Percentiles rank a stretch among this genome's conserved stretches.
phyloP scores from a whole-genome alignment of 2,888 invertebrate genomes.

The Drosophila atroscutellata region DNA sequence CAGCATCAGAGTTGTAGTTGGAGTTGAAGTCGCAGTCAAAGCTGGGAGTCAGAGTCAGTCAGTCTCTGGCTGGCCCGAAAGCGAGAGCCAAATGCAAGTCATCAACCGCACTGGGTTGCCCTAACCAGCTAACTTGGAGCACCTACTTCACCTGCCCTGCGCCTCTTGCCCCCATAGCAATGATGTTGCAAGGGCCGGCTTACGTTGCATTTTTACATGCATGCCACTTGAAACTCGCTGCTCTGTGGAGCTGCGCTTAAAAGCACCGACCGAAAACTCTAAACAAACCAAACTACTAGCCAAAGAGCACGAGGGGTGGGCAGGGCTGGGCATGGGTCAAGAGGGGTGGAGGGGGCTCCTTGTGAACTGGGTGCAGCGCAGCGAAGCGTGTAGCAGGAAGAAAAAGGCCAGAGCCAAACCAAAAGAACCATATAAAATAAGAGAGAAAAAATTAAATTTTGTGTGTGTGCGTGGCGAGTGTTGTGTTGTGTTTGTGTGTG shows the following conservation, averaged over 20 bases:
- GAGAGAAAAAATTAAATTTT: constrained; percentile 61
- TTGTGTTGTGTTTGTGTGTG: background rate
- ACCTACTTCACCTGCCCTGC: background rate
- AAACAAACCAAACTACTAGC: constrained; percentile 69
- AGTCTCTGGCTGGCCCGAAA: constrained; percentile 68
- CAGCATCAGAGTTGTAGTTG: constrained; percentile 25
- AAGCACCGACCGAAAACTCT: constrained; percentile 75
- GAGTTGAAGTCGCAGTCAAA: constrained; percentile 16
- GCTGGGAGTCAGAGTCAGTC: constrained; percentile 62
- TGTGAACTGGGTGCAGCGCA: constrained; percentile 59
- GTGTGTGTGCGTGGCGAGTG: constrained; percentile 34
- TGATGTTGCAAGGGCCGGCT: constrained; percentile 32
- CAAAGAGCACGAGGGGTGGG: constrained; percentile 22
- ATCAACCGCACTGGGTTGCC: constrained; percentile 67
- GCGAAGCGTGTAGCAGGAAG: constrained; percentile 68
- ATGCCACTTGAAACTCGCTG: constrained; percentile 61
- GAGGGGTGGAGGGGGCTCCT: constrained; percentile 31
- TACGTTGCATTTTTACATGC: constrained; percentile 79
- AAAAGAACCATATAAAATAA: constrained; percentile 70
- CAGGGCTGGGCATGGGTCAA: background rate
- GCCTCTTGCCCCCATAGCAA: background rate
- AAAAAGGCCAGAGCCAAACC: constrained; percentile 71
- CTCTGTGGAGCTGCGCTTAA: constrained; percentile 58
- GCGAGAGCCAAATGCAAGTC: constrained; percentile 70
- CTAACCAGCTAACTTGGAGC: constrained; percentile 11